These are phyloP conservation scores for Mythimna ferrago DNA, from an alignment of 2,888 invertebrate genomes.

Conservation along the genomic window DNA sequence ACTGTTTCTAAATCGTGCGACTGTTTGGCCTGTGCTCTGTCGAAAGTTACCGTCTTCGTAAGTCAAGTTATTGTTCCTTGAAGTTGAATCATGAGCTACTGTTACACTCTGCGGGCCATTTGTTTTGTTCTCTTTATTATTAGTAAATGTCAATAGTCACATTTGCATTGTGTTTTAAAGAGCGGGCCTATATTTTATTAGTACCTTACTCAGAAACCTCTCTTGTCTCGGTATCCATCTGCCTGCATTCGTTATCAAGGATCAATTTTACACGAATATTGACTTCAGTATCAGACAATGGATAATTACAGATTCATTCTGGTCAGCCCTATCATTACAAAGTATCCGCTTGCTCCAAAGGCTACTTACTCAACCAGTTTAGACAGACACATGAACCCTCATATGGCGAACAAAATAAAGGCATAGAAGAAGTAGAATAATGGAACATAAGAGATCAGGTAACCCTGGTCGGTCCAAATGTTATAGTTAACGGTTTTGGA, in stretches of 20 bases:
- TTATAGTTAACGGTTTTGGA: conserved; percentile 73
- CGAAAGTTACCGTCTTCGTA: conserved; percentile 37
- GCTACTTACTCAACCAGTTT: conserved; percentile 48
- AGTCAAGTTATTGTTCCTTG: conserved; percentile 41
- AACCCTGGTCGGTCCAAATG: conserved; percentile 68
- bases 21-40: conserved; percentile 38
- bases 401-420: conserved; percentile 30
- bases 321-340: conserved; percentile 64
- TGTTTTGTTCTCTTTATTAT: conserved; percentile 6
- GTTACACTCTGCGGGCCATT: conserved; percentile 5
- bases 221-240: conserved; percentile 26
- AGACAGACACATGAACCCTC: conserved; percentile 53
- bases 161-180: conserved; percentile 5
- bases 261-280: conserved; percentile 44
- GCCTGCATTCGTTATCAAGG: conserved; percentile 29
- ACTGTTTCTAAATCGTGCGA: conserved; percentile 60
- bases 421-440: conserved; percentile 48
- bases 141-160: conserved; percentile 5
- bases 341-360: conserved; percentile 57
- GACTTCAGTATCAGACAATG: conserved; percentile 59
- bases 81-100: conserved; percentile 26
- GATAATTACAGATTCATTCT: conserved; percentile 61
- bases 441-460: conserved; percentile 56
- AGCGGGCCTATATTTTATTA: background rate
- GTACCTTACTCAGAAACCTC: background rate